Conservation (phyloP, 2,797 vertebrate species). For the Melopsittacus undulatus region DNA sequence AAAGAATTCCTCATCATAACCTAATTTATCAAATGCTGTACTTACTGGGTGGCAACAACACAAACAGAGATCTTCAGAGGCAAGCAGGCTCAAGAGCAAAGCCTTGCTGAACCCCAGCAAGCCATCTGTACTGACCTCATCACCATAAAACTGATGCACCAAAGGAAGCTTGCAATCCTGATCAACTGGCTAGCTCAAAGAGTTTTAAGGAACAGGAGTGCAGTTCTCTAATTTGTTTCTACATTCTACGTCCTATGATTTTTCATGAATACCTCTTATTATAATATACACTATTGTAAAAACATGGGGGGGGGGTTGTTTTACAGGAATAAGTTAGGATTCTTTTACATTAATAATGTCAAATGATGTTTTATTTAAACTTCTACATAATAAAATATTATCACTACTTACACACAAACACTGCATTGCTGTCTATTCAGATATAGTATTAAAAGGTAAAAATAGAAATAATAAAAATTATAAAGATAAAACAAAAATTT, state of each 20-base stretch:
- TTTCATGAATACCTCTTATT: neutral
- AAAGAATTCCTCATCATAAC: neutral
- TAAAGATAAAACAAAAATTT: neutral
- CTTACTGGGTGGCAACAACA: fast-evolving
- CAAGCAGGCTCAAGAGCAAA: neutral
- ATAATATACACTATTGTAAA: neutral
- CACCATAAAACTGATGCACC: neutral
- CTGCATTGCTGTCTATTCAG: neutral
- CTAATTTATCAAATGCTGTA: neutral
- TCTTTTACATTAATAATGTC: neutral
- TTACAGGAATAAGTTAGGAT: neutral
- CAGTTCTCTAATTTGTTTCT: neutral
- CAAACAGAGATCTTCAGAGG: neutral
- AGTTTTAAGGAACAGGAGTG: neutral
- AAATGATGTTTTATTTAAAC: neutral
- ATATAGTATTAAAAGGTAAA: neutral
- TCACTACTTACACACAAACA: neutral
- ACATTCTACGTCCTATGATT: neutral
- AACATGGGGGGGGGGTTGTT: neutral
- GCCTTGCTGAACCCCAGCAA: neutral
- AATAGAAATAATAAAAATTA: neutral
- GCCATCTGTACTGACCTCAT: neutral
- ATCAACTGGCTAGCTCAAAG: neutral
- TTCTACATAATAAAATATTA: neutral
- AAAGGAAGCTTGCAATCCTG: neutral